Evolutionary conservation across 2,797 vertebrate genomes (phyloP), one percentile per base, ranked within the genome.

Genomic region (Enteromius mattozi): DNA sequence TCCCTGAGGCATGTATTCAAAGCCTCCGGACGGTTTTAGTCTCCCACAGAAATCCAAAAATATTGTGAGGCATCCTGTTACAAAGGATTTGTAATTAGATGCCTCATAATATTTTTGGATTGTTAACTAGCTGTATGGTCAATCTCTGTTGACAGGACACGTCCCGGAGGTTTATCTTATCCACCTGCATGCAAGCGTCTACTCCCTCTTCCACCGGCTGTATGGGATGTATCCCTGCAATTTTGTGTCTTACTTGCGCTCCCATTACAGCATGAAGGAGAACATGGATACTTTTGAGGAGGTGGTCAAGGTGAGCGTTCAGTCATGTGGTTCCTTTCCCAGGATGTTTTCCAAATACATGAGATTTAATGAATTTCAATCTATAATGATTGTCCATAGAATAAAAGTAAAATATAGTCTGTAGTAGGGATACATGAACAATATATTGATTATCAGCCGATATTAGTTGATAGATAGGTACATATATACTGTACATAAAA

Each of bases 141-240:
- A 17, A 54, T 79, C 42, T 68, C 6, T 79, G 78, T 42, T 49
- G 10, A 68, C 14, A 99, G 98, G 98, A 82, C 96, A 98, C 0
- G 93, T 98, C 90, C 96, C 97, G 2, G 98, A 99, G 87, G 95
- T 98, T 86, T 98, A 97, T 88, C 94, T 99, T 71, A 97, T 99
- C 93, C 98, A 99, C 88, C 96, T 99, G 83, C 97, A 99, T 10
- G 97, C 98, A 92, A 97, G 98, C 17, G 97, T 99, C 70, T 99
- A 99, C 69, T 97, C 98, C 0, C 97, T 99, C 84, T 99, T 99
- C 92, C 98, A 99, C 90, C 97, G 98, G 82, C 97, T 99, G 40
- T 99, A 99, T 10, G 98, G 98, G 92, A 99, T 99, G 98, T 99
- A 99, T 89, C 98, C 98, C 24, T 99, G 98, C 94, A 99, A 99